Evolutionary conservation across 2,797 vertebrate species (phyloP).

Genomic region (Pantherophis alleghaniensis): DNA sequence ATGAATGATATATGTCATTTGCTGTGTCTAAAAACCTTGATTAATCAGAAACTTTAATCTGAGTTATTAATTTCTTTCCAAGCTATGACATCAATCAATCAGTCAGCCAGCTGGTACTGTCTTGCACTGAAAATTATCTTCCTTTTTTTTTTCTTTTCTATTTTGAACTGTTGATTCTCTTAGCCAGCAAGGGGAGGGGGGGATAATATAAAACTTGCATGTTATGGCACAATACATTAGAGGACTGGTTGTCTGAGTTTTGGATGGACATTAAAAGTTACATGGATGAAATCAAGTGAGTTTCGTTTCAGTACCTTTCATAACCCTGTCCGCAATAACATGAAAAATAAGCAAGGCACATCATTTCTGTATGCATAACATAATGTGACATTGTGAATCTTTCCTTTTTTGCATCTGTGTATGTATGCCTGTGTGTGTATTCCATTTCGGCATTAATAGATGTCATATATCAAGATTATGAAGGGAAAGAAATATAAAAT

Average conservation of each 20-base stretch:
- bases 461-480: not conserved
- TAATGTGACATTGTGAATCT: slow-evolving; percentile 10
- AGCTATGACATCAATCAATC: not conserved
- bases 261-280: slow-evolving; percentile 33
- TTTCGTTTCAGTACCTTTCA: not conserved
- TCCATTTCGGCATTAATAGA: not conserved
- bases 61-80: fast-evolving
- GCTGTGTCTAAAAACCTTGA: not conserved
- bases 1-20: not conserved
- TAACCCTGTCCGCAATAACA: slow-evolving; percentile 3
- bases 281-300: not conserved
- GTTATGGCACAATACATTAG: not conserved
- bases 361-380: slow-evolving; percentile 4
- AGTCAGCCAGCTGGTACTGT: not conserved
- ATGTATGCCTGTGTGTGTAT: not conserved
- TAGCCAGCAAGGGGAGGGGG: not conserved
- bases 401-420: slow-evolving; percentile 11
- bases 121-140: fast-evolving
- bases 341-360: not conserved
- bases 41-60: not conserved
- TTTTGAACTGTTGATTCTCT: not conserved
- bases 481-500: slow-evolving; percentile 12
- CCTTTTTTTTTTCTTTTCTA: not conserved
- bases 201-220: not conserved
- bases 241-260: not conserved